Evolutionary conservation across 1,140 invertebrate species (phyloP), one percentile per base, ranked within the genome.

Genomic region (Oryctes rhinoceros): DNA sequence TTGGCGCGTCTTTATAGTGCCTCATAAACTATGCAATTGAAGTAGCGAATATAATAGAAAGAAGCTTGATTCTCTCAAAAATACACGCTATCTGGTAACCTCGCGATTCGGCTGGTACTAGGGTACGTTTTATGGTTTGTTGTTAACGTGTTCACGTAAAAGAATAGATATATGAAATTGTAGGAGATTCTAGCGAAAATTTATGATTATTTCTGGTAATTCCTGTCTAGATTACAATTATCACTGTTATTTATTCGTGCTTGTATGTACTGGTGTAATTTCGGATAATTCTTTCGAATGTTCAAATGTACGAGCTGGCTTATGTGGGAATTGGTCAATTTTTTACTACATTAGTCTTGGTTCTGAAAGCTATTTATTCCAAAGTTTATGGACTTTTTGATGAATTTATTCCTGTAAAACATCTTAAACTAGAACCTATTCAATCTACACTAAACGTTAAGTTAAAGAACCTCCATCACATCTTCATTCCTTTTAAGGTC

Each of bases 11-110:
- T 15, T 59, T 18, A 44, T 15, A 13, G 11, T 71, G n/a, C 18
- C 10, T 30, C 65, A 71, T 71, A 71, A 71, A 71, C 20, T 71
- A 71, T 71, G 35, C 65, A 71, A 71, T 71, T 71, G 65, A 71
- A 71, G 24, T 71, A 37, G 24, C 11, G 65, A 37, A 71, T 71
- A 71, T 71, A 71, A 71, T 71, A 35, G 24, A 59, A 59, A 59
- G 53, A 59, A 3, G 15, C 53, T 59, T 59, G 53, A 59, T 30
- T 30, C 18, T 18, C n/a, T n/a, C 18, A 18, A 59, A 59, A 59
- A 59, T 59, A 59, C 53, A n/a, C 15, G 18, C 53, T 59, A 15
- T 15, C 53, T 3, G 18, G 15, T 18, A 18, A 59, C 5, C 18
- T 59, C 53, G 18, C 2, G 13, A 18, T 59, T 18, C 18, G 15